A percentile compares a stretch with the other conserved stretches of the same genome.
Conservation (phyloP, 2,113 vertebrate species). For the Copsychus sechellarum region DNA sequence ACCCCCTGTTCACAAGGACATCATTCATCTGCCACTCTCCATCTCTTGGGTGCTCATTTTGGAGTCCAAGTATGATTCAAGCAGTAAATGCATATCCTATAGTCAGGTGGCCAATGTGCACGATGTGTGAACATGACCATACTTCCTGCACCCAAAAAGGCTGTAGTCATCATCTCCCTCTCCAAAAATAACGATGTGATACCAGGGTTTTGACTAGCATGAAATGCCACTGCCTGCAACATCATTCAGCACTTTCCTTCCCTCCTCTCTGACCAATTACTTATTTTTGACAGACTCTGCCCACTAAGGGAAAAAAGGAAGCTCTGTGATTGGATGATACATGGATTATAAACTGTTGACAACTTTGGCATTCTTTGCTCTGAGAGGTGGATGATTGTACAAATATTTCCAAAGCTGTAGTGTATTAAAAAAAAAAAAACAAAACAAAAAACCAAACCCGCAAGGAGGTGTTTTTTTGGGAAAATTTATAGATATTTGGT, state of each 20-base stretch:
- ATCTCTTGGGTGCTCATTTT: background rate
- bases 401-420: background rate
- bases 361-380: background rate
- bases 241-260: background rate
- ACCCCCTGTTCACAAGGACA: background rate
- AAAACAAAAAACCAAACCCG: too few relatives aligned
- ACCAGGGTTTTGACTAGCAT: background rate
- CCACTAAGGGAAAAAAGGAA: background rate
- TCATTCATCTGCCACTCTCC: background rate
- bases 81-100: background rate
- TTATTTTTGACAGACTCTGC: background rate
- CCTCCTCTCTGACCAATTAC: background rate
- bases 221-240: background rate
- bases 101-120: background rate
- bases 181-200: background rate
- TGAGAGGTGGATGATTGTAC: background rate
- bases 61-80: background rate
- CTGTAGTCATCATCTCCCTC: background rate
- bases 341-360: background rate
- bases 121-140: fast-evolving
- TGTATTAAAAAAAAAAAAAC: background rate
- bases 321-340: background rate
- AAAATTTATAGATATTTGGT: background rate
- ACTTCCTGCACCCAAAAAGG: background rate
- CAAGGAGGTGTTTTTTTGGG: background rate